These are phyloP conservation scores for Cairina moschata DNA, from an alignment of 2,113 vertebrate genomes.

Conservation along the genomic window DNA sequence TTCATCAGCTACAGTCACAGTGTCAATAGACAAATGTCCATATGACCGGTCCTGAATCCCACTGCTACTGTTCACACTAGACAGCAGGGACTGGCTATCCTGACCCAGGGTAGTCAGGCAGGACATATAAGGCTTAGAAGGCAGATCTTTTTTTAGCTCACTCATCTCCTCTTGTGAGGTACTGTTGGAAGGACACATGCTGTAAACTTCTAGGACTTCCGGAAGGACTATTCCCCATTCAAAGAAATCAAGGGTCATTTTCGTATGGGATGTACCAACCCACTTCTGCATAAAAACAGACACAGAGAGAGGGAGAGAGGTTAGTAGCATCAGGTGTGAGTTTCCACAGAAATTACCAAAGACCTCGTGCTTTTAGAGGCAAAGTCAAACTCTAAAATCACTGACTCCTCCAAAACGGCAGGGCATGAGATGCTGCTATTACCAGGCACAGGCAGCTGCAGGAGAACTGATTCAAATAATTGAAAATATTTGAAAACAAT, in stretches of 20 bases:
- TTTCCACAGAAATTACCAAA: neutral
- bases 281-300: conserved; percentile 69
- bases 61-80: conserved; percentile 5
- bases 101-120: neutral
- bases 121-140: neutral
- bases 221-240: conserved; percentile 46
- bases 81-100: neutral
- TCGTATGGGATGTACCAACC: conserved; percentile 65
- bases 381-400: neutral
- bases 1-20: conserved; percentile 82
- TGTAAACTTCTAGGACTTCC: conserved; percentile 60
- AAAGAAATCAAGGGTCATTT: conserved; percentile 64
- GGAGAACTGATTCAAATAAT: neutral
- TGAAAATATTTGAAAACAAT: neutral
- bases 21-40: conserved; percentile 86
- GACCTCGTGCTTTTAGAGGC: neutral
- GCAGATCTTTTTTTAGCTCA: neutral
- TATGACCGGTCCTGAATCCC: conserved; percentile 68
- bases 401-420: neutral
- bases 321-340: neutral
- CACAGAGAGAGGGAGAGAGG: neutral
- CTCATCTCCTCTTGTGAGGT: neutral
- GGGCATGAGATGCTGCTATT: neutral
- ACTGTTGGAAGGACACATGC: neutral
- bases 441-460: neutral